Conservation (phyloP, 2,888 invertebrate genomes). For the Luffia ferchaultella region DNA sequence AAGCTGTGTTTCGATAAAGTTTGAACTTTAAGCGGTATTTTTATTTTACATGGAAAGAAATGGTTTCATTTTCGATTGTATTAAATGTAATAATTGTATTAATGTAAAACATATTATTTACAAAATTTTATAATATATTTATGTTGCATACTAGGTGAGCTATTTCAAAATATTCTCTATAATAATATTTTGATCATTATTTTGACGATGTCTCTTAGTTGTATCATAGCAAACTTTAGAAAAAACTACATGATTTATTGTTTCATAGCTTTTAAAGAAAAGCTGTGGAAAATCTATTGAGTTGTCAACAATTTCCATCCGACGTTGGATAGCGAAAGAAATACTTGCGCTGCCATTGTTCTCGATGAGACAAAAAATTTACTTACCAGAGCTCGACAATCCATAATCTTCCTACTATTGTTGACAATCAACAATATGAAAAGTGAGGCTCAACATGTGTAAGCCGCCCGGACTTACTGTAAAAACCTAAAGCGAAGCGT, state of each 20-base stretch:
- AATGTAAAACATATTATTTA: too few species aligned
- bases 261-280: background rate
- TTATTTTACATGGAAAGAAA: too few species aligned
- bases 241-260: background rate
- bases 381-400: constrained; percentile 49
- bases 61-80: too few species aligned
- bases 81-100: too few species aligned
- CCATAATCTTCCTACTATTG: constrained; percentile 38
- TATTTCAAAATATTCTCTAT: background rate
- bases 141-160: background rate
- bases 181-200: background rate
- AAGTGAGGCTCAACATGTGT: constrained; percentile 33
- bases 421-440: constrained; percentile 40
- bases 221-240: background rate
- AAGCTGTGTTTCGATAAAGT: too few species aligned
- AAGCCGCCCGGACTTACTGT: constrained; percentile 17
- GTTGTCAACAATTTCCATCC: constrained; percentile 1
- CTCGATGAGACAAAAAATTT: background rate
- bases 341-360: background rate
- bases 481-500: constrained; percentile 34
- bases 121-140: background rate
- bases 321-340: background rate
- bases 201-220: background rate
- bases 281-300: background rate
- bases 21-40: too few species aligned